Evolutionary conservation across 23 tunicate species (phyloP).

Genomic region (Botrylloides violaceus): DNA sequence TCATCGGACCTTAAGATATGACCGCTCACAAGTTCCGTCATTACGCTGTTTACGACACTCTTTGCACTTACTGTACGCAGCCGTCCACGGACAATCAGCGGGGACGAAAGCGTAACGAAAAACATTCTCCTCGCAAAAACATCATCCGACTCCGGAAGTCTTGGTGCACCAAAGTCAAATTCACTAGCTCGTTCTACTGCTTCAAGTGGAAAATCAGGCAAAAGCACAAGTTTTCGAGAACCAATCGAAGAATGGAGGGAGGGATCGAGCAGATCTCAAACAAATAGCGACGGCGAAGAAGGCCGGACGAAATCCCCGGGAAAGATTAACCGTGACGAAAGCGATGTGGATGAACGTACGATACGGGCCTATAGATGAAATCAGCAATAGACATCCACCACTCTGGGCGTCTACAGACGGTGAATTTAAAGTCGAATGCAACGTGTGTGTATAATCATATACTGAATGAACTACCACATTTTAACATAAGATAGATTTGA

Average conservation of each 20-base stretch:
- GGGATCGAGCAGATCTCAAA: background rate
- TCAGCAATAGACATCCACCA: too few relatives aligned
- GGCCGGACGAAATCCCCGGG: background rate
- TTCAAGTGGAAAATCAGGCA: conserved; percentile 27
- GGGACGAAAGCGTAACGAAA: conserved; percentile 52
- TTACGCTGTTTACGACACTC: too few relatives aligned
- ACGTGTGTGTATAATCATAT: too few relatives aligned
- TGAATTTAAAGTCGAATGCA: too few relatives aligned
- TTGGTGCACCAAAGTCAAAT: conserved; percentile 30
- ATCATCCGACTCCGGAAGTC: conserved; percentile 48
- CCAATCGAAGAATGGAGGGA: conserved; percentile 15
- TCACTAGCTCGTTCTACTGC: conserved; percentile 21
- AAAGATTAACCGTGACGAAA: background rate
- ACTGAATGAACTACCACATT: too few relatives aligned
- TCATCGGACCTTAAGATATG: too few relatives aligned
- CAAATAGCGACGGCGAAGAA: conserved; percentile 19
- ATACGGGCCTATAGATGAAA: conserved; percentile 11
- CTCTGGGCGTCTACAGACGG: too few relatives aligned
- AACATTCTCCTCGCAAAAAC: conserved; percentile 33
- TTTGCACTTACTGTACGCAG: too few relatives aligned
- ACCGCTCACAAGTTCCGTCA: too few relatives aligned
- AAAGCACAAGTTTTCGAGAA: conserved; percentile 42
- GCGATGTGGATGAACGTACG: conserved; percentile 19
- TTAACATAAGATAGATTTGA: too few relatives aligned
- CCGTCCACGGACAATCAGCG: conserved; percentile 76